Evolutionary conservation across 2,113 vertebrate genomes (phyloP).

Genomic region (Brachypodius melanocephalos): DNA sequence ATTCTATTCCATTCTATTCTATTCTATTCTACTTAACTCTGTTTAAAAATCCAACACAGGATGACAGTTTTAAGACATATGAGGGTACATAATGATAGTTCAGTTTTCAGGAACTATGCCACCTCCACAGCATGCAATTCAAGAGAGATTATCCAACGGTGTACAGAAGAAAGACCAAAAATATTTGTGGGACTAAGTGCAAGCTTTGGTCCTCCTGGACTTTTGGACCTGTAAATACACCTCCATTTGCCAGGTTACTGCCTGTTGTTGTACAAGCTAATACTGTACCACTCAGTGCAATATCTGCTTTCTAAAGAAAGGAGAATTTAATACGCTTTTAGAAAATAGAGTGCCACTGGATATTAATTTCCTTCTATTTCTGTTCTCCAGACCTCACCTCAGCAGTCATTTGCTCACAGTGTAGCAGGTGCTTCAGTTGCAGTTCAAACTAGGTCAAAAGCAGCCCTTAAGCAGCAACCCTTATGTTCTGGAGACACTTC

Average conservation of each 20-base stretch:
- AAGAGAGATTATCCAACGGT: background rate
- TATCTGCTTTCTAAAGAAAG: background rate
- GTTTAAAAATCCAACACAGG: background rate
- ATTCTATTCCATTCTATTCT: background rate
- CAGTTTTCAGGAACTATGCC: background rate
- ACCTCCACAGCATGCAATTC: accelerated
- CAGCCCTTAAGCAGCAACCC: background rate
- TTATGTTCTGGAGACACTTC: background rate
- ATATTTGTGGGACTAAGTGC: background rate
- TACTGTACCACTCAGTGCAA: background rate
- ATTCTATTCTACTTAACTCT: accelerated
- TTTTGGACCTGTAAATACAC: background rate
- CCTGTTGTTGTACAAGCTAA: background rate
- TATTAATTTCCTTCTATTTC: background rate
- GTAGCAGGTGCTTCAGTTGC: background rate
- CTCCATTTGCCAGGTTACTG: background rate
- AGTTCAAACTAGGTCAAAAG: background rate
- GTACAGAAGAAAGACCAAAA: background rate
- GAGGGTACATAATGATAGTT: background rate
- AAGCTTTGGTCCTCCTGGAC: background rate
- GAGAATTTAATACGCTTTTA: background rate
- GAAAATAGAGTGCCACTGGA: background rate
- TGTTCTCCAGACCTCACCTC: background rate
- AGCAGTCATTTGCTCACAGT: background rate
- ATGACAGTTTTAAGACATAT: background rate